These are phyloP conservation scores for Bucorvus abyssinicus DNA, from an alignment of 2,797 vertebrate species.

Conservation along the genomic window DNA sequence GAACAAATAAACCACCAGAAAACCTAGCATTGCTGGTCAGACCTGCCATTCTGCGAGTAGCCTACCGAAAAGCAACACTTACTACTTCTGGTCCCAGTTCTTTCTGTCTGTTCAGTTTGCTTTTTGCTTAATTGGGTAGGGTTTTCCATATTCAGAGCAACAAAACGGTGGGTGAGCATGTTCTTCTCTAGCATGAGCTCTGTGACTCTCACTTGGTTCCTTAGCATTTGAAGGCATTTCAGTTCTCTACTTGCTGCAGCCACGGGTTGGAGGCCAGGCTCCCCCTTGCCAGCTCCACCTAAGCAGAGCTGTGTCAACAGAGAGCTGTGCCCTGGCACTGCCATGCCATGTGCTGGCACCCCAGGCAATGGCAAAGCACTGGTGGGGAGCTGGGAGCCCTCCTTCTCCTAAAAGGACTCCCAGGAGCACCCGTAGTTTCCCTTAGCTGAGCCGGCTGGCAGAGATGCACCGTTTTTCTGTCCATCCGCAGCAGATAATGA, in stretches of 20 bases:
- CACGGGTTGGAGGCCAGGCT: not conserved
- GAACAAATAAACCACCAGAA: not conserved
- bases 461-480: not conserved
- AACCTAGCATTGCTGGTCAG: not conserved
- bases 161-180: not conserved
- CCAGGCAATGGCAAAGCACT: not conserved
- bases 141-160: not conserved
- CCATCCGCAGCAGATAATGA: not conserved
- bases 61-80: not conserved
- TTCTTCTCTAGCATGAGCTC: not conserved
- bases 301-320: not conserved
- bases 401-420: not conserved
- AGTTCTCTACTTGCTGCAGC: not conserved
- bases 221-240: not conserved
- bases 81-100: not conserved
- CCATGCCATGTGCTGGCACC: fast-evolving
- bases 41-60: not conserved
- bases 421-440: not conserved
- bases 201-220: not conserved
- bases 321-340: not conserved
- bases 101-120: not conserved
- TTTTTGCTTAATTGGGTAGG: not conserved
- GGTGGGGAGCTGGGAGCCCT: not conserved
- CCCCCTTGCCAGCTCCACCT: not conserved
- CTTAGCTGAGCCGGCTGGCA: not conserved